A percentile compares a stretch with the other conserved stretches of the same genome.
Evolutionary conservation across 2,113 vertebrate genomes (phyloP).

Genomic region (Scartelaos histophorus): DNA sequence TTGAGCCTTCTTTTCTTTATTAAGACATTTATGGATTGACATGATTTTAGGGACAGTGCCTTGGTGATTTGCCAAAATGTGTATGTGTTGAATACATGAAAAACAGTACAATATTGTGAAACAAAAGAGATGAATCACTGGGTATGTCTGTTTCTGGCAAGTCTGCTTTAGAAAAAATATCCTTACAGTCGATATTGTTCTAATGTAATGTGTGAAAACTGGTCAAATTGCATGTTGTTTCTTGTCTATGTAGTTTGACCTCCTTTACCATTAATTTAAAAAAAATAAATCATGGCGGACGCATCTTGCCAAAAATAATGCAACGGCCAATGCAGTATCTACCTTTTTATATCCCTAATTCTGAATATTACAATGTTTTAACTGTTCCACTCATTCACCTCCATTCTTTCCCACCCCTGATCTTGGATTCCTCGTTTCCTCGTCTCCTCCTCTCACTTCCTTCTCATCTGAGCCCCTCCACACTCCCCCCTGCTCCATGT

Average conservation of each 20-base stretch:
- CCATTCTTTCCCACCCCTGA: conserved; percentile 12
- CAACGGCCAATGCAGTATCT: conserved; percentile 1
- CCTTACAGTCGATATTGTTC: neutral
- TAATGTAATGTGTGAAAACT: neutral
- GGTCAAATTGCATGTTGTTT: neutral
- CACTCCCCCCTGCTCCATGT: conserved; percentile 31
- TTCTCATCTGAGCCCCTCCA: conserved; percentile 33
- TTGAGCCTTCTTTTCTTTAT: neutral
- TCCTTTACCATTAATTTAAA: neutral
- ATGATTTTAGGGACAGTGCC: neutral
- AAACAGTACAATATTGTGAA: neutral
- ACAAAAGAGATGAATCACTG: too few species aligned
- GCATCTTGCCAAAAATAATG: neutral
- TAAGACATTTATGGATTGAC: neutral
- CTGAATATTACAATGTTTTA: conserved; percentile 51
- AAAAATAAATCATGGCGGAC: neutral
- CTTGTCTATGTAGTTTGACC: neutral
- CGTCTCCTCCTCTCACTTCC: conserved; percentile 27
- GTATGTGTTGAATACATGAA: neutral
- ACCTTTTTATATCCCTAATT: conserved; percentile 35
- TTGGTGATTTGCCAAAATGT: neutral
- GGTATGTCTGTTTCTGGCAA: too few species aligned
- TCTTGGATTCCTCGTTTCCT: conserved; percentile 15
- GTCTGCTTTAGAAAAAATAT: too few species aligned
- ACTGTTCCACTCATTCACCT: conserved; percentile 28